Evolutionary conservation across 2,113 vertebrate species (phyloP).

Genomic region (Catharus fuscescens): DNA sequence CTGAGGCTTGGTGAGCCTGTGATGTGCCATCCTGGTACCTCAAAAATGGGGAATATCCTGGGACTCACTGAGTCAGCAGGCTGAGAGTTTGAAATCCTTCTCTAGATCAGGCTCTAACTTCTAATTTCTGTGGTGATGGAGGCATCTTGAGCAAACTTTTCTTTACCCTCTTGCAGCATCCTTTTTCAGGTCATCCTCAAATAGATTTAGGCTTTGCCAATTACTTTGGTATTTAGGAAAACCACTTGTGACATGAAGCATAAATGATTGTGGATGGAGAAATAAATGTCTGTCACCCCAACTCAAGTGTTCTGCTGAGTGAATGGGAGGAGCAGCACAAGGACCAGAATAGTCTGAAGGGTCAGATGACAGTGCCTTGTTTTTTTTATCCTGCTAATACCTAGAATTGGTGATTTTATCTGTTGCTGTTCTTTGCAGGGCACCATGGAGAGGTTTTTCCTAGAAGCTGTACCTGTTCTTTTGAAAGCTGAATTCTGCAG

Average conservation of each 20-base stretch:
- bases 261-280: not conserved
- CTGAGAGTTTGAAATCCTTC: not conserved
- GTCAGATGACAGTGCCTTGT: not conserved
- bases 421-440: not conserved
- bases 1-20: not conserved
- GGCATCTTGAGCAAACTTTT: not conserved
- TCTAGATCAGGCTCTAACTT: not conserved
- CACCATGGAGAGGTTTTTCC: not conserved
- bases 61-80: not conserved
- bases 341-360: not conserved
- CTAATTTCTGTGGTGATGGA: not conserved
- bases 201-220: not conserved
- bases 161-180: not conserved
- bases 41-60: not conserved
- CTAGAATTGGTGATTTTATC: not conserved
- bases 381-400: not conserved
- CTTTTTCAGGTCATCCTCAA: not conserved
- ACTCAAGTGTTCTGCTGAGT: not conserved
- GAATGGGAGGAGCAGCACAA: not conserved
- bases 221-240: not conserved
- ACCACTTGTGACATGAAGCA: not conserved
- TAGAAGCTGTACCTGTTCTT: not conserved
- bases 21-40: not conserved
- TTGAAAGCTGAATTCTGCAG: not conserved
- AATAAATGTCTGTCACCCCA: not conserved